A percentile compares a stretch with the other conserved stretches of the same genome.
Conservation (phyloP, 1,140 invertebrate species). For the Streblospio benedicti region DNA sequence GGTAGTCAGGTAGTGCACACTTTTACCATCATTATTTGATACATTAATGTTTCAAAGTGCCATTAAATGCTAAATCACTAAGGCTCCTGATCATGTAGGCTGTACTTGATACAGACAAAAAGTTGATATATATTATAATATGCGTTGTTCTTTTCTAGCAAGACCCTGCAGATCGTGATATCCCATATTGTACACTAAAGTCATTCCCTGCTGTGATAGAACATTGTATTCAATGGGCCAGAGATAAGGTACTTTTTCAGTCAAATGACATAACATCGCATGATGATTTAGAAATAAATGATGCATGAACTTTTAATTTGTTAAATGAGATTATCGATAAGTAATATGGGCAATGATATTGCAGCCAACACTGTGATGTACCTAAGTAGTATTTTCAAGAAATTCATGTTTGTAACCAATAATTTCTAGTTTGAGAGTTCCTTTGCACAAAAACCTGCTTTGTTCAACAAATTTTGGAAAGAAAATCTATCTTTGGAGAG, state of each 20-base stretch:
- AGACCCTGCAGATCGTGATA: slow-evolving; percentile 96
- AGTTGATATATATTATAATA: not conserved
- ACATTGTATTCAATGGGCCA: slow-evolving; percentile 90
- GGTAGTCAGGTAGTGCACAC: slow-evolving; percentile 47
- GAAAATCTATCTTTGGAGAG: slow-evolving; percentile 21
- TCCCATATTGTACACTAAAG: slow-evolving; percentile 96
- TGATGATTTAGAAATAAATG: not conserved
- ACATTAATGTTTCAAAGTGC: not conserved
- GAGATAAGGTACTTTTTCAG: slow-evolving; percentile 41
- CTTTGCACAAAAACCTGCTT: slow-evolving; percentile 42
- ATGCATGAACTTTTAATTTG: not conserved
- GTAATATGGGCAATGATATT: not conserved
- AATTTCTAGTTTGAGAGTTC: slow-evolving; percentile 43
- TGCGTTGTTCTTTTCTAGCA: slow-evolving; percentile 63
- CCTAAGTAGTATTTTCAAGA: no score
- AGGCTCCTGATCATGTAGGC: no score
- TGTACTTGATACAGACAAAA: no score
- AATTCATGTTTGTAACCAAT: slow-evolving; percentile 2
- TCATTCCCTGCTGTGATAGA: slow-evolving; percentile 99
- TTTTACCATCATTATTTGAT: not conserved
- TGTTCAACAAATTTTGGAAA: slow-evolving; percentile 44
- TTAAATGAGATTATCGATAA: not conserved
- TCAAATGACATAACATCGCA: not conserved
- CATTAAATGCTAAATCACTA: no score
- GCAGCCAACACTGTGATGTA: not conserved